These are phyloP conservation scores for Acanthopagrus latus DNA, from an alignment of 2,797 vertebrate species.

Conservation along the genomic window DNA sequence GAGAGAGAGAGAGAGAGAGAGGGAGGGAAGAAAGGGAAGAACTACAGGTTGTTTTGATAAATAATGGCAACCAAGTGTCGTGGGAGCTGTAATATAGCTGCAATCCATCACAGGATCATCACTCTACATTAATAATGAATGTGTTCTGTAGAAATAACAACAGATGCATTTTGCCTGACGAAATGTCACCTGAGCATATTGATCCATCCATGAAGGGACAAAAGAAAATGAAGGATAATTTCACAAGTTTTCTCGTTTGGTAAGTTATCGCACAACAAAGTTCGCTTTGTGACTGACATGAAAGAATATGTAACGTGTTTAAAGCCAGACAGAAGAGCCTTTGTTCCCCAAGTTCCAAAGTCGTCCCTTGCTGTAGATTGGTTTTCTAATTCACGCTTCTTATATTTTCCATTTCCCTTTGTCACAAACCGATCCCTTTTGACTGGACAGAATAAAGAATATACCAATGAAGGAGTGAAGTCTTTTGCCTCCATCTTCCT, in stretches of 20 bases:
- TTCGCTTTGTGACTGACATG: slow-evolving; percentile 50
- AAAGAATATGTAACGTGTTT: slow-evolving; percentile 40
- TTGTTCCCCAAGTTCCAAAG: slow-evolving; percentile 54
- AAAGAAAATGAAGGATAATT: slow-evolving; percentile 26
- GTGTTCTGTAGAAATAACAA: slow-evolving; percentile 42
- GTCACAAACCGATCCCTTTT: slow-evolving; percentile 46
- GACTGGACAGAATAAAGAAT: slow-evolving; percentile 43
- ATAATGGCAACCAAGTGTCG: slow-evolving; percentile 56
- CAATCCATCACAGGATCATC: slow-evolving; percentile 67
- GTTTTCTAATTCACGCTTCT: slow-evolving; percentile 64
- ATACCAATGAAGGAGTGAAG: slow-evolving; percentile 7
- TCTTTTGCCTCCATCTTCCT: slow-evolving; percentile 3
- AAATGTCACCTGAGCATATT: slow-evolving; percentile 17
- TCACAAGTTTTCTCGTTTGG: slow-evolving; percentile 1
- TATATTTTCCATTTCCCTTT: slow-evolving; percentile 53
- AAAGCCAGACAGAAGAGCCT: slow-evolving; percentile 32
- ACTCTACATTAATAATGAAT: slow-evolving; percentile 71
- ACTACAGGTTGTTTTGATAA: slow-evolving; percentile 68
- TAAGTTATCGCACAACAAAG: slow-evolving; percentile 40
- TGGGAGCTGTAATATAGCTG: slow-evolving; percentile 42
- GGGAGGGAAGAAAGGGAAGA: background rate
- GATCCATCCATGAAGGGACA: slow-evolving; percentile 22
- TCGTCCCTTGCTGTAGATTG: slow-evolving; percentile 55
- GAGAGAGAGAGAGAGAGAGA: too few species aligned
- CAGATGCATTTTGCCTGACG: slow-evolving; percentile 49